Conservation (phyloP, 2,113 vertebrate genomes). For the Tetraodon nigroviridis region DNA sequence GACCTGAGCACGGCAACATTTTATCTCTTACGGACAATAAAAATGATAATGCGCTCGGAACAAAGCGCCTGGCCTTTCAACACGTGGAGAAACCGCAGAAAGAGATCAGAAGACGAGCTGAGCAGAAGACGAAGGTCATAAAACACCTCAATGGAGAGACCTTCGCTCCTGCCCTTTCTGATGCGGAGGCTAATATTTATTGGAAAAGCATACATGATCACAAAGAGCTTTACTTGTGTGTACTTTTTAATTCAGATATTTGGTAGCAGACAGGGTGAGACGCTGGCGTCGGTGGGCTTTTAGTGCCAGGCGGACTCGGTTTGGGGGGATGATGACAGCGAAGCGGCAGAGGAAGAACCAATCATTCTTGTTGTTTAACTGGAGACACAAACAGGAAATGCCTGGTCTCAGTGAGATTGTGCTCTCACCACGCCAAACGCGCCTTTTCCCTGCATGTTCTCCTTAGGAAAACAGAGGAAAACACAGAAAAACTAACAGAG, state of each 20-base stretch:
- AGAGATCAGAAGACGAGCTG: background rate
- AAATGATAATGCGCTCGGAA: constrained; percentile 1
- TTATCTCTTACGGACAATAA: constrained; percentile 16
- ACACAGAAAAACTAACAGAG: background rate
- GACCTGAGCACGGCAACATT: background rate
- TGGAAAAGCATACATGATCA: too few species aligned
- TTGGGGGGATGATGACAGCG: background rate
- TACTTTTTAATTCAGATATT: background rate
- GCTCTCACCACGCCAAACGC: background rate
- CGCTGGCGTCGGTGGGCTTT: too few species aligned
- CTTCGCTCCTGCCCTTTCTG: background rate
- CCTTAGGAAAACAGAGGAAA: too few species aligned
- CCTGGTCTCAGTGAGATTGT: constrained; percentile 19
- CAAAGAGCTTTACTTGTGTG: too few species aligned
- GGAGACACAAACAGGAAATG: constrained; percentile 51
- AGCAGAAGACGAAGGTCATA: constrained; percentile 2
- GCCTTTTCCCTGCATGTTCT: too few species aligned
- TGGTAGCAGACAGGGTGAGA: background rate
- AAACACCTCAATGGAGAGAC: constrained; percentile 1
- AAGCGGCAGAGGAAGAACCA: background rate
- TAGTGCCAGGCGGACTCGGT: background rate
- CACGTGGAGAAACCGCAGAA: background rate
- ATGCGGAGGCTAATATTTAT: too few species aligned
- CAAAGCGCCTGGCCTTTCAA: background rate
- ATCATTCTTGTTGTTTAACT: constrained; percentile 12